Percentiles rank a stretch among this genome's conserved stretches.
Evolutionary conservation across 2,888 invertebrate species (phyloP).

Genomic region (Chalcis sispes): DNA sequence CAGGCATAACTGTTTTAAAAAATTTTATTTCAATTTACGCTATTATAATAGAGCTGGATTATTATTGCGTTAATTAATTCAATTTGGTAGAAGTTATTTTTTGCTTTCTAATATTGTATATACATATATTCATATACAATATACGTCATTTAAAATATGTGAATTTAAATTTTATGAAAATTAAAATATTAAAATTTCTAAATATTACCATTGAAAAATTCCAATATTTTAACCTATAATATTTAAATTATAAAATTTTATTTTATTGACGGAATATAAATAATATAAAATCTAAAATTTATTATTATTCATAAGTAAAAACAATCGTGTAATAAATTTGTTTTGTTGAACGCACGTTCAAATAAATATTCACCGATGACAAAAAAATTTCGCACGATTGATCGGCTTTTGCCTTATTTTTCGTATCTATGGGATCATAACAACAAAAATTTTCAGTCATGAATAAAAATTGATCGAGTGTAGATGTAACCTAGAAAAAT

Average conservation of each 20-base stretch:
- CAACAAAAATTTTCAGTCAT: conserved; percentile 10
- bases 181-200: too few relatives aligned
- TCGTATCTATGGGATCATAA: conserved; percentile 48
- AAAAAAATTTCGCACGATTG: background rate
- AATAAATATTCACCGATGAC: background rate
- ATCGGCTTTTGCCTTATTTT: conserved; percentile 27
- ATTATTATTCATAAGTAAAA: too few relatives aligned
- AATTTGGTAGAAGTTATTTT: background rate
- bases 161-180: too few relatives aligned
- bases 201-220: too few relatives aligned
- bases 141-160: too few relatives aligned
- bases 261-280: too few relatives aligned
- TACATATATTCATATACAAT: background rate
- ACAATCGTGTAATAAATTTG: too few relatives aligned
- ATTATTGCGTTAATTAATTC: background rate
- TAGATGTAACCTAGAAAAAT: conserved; percentile 55
- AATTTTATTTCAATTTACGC: conserved; percentile 1
- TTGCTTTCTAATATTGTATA: background rate
- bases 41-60: background rate
- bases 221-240: too few relatives aligned
- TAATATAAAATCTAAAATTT: too few relatives aligned
- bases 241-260: too few relatives aligned
- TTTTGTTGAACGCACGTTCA: too few relatives aligned
- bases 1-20: conserved; percentile 21
- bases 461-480: conserved; percentile 39